Evolutionary conservation across 2,888 invertebrate species (phyloP).

Genomic region (Tuta absoluta): DNA sequence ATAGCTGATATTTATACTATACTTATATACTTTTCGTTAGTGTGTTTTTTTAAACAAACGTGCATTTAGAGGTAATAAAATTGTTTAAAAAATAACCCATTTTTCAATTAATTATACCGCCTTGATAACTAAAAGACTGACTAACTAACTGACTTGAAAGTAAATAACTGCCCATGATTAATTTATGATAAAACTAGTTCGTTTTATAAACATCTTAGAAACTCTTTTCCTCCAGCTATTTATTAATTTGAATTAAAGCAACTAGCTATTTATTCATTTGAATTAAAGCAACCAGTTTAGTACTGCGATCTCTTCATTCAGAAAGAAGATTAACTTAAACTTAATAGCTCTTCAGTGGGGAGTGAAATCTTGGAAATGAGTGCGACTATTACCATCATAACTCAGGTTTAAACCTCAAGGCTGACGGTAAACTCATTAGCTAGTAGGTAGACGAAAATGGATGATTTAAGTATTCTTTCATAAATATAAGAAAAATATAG

Average conservation of each 20-base stretch:
- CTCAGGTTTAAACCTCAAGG: not conserved
- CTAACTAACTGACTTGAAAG: too few relatives aligned
- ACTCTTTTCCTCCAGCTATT: not conserved
- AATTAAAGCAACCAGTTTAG: not conserved
- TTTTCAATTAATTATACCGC: too few relatives aligned
- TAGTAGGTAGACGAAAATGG: not conserved
- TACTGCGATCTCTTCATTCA: not conserved
- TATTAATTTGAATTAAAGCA: not conserved
- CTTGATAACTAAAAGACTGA: too few relatives aligned
- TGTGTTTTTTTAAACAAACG: too few relatives aligned
- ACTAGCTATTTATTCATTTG: not conserved
- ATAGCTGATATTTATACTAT: too few relatives aligned
- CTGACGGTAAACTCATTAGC: not conserved
- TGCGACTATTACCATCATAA: constrained; percentile 8
- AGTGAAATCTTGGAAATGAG: not conserved
- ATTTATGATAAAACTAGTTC: too few relatives aligned
- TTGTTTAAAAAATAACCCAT: too few relatives aligned
- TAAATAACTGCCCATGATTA: too few relatives aligned
- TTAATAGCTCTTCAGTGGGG: not conserved
- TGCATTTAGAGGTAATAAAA: too few relatives aligned
- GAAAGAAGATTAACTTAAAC: not conserved
- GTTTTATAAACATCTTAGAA: too few relatives aligned
- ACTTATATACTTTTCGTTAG: too few relatives aligned
- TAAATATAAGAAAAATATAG: too few relatives aligned
- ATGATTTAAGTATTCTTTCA: not conserved